These are phyloP conservation scores for Propsilocerus akamusi DNA, from an alignment of 1,140 invertebrate genomes.

Conservation along the genomic window DNA sequence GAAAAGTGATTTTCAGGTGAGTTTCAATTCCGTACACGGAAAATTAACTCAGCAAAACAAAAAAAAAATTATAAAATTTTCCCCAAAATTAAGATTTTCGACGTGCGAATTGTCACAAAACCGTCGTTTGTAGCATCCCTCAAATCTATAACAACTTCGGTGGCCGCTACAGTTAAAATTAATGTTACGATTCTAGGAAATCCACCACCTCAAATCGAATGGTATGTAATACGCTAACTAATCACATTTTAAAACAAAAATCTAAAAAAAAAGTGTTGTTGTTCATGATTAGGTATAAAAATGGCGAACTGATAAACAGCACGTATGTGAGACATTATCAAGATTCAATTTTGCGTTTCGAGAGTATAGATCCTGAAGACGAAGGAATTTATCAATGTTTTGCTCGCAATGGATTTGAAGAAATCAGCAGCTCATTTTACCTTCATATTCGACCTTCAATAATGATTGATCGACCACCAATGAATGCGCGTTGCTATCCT, in stretches of 20 bases:
- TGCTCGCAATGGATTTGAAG: slow-evolving; percentile 19
- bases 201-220: slow-evolving; percentile 15
- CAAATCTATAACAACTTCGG: slow-evolving; percentile 14
- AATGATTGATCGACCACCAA: slow-evolving; percentile 11
- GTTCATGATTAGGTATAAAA: background rate
- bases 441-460: slow-evolving; percentile 11
- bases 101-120: slow-evolving; percentile 17
- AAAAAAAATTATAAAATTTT: too few relatives aligned
- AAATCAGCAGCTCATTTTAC: slow-evolving; percentile 16
- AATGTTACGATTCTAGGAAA: slow-evolving; percentile 17
- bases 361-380: slow-evolving; percentile 20
- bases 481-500: slow-evolving; percentile 22
- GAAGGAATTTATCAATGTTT: slow-evolving; percentile 23
- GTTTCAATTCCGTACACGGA: too few relatives aligned
- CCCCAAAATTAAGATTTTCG: slow-evolving; percentile 13
- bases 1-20: slow-evolving; percentile 1
- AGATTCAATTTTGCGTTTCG: background rate
- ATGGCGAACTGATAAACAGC: slow-evolving; percentile 2
- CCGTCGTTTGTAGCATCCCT: slow-evolving; percentile 13
- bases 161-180: slow-evolving; percentile 14
- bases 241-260: background rate
- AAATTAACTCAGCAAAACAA: too few relatives aligned
- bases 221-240: slow-evolving; percentile 10
- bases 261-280: background rate
- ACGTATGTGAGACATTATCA: background rate